Evolutionary conservation across 2,888 invertebrate species (phyloP).

Genomic region (Cheilosia vulpina): DNA sequence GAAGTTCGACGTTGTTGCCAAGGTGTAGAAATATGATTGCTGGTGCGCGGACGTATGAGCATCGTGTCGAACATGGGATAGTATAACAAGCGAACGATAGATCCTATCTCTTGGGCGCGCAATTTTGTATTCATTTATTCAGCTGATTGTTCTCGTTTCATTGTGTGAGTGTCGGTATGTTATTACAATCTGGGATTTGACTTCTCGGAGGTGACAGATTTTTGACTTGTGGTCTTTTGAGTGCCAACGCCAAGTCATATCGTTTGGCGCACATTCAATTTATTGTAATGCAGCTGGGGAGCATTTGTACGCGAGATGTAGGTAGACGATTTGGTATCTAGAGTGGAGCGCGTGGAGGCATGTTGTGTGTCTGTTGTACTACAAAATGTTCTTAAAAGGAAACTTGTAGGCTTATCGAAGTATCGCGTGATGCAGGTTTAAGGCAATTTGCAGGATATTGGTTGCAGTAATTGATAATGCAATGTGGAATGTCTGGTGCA

Average conservation of each 20-base stretch:
- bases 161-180: slow-evolving; percentile 48
- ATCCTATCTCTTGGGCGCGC: slow-evolving; percentile 55
- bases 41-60: slow-evolving; percentile 59
- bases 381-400: slow-evolving; percentile 52
- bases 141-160: slow-evolving; percentile 63
- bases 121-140: slow-evolving; percentile 74
- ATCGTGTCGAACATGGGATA: slow-evolving; percentile 69
- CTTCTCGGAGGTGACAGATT: slow-evolving; percentile 72
- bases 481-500: neutral
- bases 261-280: slow-evolving; percentile 42
- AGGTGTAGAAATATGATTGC: slow-evolving; percentile 75
- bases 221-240: slow-evolving; percentile 69
- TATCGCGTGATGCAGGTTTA: slow-evolving; percentile 24
- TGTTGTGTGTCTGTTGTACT: slow-evolving; percentile 14
- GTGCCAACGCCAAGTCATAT: slow-evolving; percentile 53
- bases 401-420: slow-evolving; percentile 39
- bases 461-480: slow-evolving; percentile 16
- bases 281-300: slow-evolving; percentile 7
- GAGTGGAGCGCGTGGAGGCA: slow-evolving; percentile 49
- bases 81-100: slow-evolving; percentile 71
- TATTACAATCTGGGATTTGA: slow-evolving; percentile 64
- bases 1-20: slow-evolving; percentile 35
- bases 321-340: slow-evolving; percentile 47
- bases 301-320: slow-evolving; percentile 14
- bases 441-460: slow-evolving; percentile 43